A percentile compares a stretch with the other conserved stretches of the same genome.
Evolutionary conservation across 2,113 vertebrate species (phyloP).

Genomic region (Salminus brasiliensis): DNA sequence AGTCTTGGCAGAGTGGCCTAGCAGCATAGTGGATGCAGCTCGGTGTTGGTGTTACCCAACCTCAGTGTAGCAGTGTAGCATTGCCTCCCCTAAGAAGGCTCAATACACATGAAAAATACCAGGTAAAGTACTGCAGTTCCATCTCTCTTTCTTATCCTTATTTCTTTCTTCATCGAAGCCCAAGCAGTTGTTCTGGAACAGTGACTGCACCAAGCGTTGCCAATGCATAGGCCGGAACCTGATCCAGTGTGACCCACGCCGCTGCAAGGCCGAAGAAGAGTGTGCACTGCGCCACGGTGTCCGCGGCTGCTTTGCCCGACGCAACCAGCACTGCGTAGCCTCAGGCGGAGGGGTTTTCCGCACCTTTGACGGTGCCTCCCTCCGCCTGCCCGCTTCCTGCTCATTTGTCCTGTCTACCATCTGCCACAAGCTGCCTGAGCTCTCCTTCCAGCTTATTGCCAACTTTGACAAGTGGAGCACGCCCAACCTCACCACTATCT

Average conservation of each 20-base stretch:
- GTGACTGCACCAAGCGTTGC: constrained; percentile 93
- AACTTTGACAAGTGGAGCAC: constrained; percentile 98
- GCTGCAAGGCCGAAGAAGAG: constrained; percentile 93
- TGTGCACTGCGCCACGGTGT: constrained; percentile 85
- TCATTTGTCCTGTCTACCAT: constrained; percentile 97
- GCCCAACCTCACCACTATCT: constrained; percentile 95
- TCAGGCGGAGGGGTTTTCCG: constrained; percentile 93
- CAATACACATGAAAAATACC: too few relatives aligned
- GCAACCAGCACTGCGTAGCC: constrained; percentile 88
- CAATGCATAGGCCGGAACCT: constrained; percentile 97
- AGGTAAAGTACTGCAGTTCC: not conserved
- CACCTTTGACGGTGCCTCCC: constrained; percentile 94
- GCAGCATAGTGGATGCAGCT: too few relatives aligned
- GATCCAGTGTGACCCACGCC: constrained; percentile 92
- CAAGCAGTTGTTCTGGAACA: constrained; percentile 96
- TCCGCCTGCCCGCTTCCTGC: constrained; percentile 94
- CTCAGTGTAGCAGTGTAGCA: too few relatives aligned
- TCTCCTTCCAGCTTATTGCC: constrained; percentile 98
- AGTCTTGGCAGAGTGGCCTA: too few relatives aligned
- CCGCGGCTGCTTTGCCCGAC: constrained; percentile 88
- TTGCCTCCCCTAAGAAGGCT: too few relatives aligned
- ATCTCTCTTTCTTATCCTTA: not conserved
- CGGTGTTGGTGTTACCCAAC: too few relatives aligned
- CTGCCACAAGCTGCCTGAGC: constrained; percentile 95
- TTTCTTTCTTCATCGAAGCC: constrained; percentile 73